Evolutionary conservation across 2,797 vertebrate genomes (phyloP), one percentile per base, ranked within the genome.

Genomic region (Micropoecilia bifurca): DNA sequence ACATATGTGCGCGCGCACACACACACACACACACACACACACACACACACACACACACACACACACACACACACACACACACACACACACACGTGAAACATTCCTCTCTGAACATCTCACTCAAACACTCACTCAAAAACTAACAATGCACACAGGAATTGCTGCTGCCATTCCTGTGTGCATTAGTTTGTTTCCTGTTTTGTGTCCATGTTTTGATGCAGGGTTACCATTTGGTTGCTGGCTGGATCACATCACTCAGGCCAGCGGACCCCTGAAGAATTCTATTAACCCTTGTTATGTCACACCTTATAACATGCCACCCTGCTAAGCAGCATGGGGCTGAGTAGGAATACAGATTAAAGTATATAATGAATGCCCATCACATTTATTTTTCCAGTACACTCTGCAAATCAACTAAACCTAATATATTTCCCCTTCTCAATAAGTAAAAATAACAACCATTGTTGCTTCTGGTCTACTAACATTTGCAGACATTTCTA

Each of bases 201-300:
- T 87, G 48, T 84, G 28, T 14, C 14, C 7, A 1, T 63, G 59
- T 63, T 63, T 30, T 63, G 33, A 36, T 66, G 30, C 61, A 66
- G 18, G 30, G 39, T 20, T 39, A 66, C 61, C 20, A 66, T 91
- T 89, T 89, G 84, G 91, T 81, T 86, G 82, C 84, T 89, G 88
- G 87, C 90, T 88, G 91, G 85, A 89, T 90, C 82, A 82, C 88
- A 86, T 92, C 75, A 33, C 87, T 93, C 87, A 43, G 83, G 90
- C 87, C 83, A 90, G 80, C 88, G 90, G 93, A 95, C 86, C 93
- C 92, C 92, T 92, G 91, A 92, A 93, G 90, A 92, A 94, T 95
- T 95, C 90, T 90, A 95, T 94, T 95, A 95, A 92, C 93, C 93
- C 92, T 89, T 89, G 88, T 94, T 93, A 93, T 93, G 93, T 93